Conservation (phyloP, 2,888 invertebrate genomes). For the Athripsodes cinereus region DNA sequence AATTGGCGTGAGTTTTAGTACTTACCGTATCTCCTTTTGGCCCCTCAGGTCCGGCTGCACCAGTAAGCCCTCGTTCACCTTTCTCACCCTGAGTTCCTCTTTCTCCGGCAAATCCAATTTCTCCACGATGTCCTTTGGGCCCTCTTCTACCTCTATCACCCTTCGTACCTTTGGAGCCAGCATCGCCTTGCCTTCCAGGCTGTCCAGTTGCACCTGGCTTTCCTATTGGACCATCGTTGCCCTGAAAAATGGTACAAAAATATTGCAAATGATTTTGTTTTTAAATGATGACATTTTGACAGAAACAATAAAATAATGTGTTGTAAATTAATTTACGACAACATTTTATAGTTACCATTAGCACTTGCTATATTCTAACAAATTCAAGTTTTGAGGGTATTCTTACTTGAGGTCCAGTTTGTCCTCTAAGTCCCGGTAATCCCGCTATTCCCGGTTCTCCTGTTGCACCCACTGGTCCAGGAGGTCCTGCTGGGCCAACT, state of each 20-base stretch:
- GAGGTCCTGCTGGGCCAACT: constrained; percentile 58
- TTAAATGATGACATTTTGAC: too few relatives aligned
- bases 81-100: constrained; percentile 74
- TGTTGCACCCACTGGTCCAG: constrained; percentile 58
- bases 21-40: constrained; percentile 57
- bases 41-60: constrained; percentile 59
- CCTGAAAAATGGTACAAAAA: too few relatives aligned
- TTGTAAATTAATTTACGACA: too few relatives aligned
- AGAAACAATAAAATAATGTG: too few relatives aligned
- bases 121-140: constrained; percentile 71
- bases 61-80: constrained; percentile 68
- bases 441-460: constrained; percentile 59
- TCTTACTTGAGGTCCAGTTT: constrained; percentile 63
- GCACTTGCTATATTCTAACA: too few relatives aligned
- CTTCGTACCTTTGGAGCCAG: constrained; percentile 59
- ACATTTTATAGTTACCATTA: too few relatives aligned
- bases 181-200: constrained; percentile 57
- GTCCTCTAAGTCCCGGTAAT: constrained; percentile 58
- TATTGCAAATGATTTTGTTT: too few relatives aligned
- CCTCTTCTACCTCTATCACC: constrained; percentile 70
- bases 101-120: constrained; percentile 62
- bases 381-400: too few relatives aligned
- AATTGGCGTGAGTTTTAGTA: too few relatives aligned
- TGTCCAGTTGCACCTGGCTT: constrained; percentile 51
- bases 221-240: constrained; percentile 68